A percentile compares a stretch with the other conserved stretches of the same genome.
Conservation (phyloP, 2,113 vertebrate species). For the Serinus canaria region DNA sequence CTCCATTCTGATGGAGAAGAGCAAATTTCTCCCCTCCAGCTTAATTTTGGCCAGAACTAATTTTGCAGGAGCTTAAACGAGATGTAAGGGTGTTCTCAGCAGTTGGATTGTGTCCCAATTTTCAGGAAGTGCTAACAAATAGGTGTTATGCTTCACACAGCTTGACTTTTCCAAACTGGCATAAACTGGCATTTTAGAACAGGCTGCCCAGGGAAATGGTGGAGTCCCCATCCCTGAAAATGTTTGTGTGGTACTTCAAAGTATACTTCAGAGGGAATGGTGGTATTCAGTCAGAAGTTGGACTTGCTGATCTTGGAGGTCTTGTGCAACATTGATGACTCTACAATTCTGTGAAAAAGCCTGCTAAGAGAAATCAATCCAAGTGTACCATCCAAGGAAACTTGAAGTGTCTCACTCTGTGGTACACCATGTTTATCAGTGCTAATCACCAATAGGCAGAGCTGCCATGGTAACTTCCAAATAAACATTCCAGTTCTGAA, state of each 20-base stretch:
- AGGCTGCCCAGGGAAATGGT: neutral
- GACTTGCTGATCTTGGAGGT: neutral
- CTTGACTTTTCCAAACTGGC: neutral
- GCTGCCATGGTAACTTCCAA: neutral
- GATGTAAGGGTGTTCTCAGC: neutral
- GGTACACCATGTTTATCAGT: neutral
- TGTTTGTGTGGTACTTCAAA: neutral
- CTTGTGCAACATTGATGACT: neutral
- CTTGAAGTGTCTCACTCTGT: neutral
- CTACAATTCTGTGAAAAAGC: neutral
- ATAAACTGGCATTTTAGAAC: neutral
- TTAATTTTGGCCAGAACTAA: neutral
- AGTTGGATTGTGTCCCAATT: fast-evolving
- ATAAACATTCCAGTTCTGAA: neutral
- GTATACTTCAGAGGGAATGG: neutral
- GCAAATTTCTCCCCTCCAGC: neutral
- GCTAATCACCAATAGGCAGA: neutral
- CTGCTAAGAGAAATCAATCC: neutral
- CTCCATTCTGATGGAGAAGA: neutral
- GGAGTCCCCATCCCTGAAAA: neutral
- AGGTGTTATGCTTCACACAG: neutral
- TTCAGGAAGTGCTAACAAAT: neutral
- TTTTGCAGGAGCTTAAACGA: neutral
- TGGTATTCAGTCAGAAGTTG: neutral
- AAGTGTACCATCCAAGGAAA: neutral